Evolutionary conservation across 2,888 invertebrate species (phyloP).

Genomic region (Eilema caniola): DNA sequence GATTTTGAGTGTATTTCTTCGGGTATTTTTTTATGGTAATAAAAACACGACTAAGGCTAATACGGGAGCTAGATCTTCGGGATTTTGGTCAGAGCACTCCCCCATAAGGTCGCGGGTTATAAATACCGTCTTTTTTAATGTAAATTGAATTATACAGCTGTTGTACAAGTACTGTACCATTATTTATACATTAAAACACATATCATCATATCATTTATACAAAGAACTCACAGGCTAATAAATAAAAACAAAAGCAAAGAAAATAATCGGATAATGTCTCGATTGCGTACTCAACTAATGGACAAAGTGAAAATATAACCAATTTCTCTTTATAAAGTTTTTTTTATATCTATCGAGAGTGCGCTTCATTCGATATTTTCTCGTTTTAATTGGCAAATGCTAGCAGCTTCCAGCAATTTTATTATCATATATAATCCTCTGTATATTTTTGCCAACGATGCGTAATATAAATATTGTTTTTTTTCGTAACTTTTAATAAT

Average conservation of each 20-base stretch:
- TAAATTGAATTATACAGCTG: too few relatives aligned
- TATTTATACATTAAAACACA: too few relatives aligned
- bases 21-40: too few relatives aligned
- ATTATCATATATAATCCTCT: conserved; percentile 1
- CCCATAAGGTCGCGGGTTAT: too few relatives aligned
- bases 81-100: too few relatives aligned
- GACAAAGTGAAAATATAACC: neutral
- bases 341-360: conserved; percentile 7
- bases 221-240: too few relatives aligned
- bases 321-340: neutral
- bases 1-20: too few relatives aligned
- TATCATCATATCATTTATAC: too few relatives aligned
- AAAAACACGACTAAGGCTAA: too few relatives aligned
- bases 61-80: too few relatives aligned
- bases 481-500: neutral
- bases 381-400: conserved; percentile 9
- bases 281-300: neutral
- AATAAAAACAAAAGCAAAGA: neutral
- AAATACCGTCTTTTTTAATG: too few relatives aligned
- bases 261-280: conserved; percentile 5
- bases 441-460: neutral
- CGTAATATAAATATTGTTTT: neutral
- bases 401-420: neutral
- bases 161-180: too few relatives aligned
- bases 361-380: neutral